Base-by-base conservation (phyloP, 2,113 vertebrate species). In the Gambusia affinis region DNA sequence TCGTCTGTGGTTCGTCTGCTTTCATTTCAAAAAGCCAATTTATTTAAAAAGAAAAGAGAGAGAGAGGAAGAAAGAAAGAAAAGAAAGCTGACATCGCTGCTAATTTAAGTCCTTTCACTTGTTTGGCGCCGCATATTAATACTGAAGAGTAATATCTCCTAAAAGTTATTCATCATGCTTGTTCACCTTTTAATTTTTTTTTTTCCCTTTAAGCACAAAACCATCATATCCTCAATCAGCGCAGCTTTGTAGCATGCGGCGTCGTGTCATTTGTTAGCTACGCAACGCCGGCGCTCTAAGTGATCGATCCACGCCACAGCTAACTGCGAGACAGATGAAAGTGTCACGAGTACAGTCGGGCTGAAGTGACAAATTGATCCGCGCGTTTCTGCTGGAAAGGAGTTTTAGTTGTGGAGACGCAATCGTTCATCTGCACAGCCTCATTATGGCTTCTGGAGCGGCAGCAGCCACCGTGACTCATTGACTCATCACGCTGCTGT, bases 281-380 rank as follows among this genome's bases (percentile, higher is more conserved):
- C 78, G 88, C 88, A 82, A 85, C 88, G 15, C 76, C 78, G 82
- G 79, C 83, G 22, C 76, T 78, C 76, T 75, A 82, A 91, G 89
- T 86, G 85, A 92, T 91, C 89, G 85, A 92, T 91, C 88, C 70
- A 2, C 72, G 89, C 85, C 87, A 85, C 72, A 81, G 83, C 87
- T 91, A 91, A 93, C 88, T 87, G 88, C 71, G 83, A 91, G 91
- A 93, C 87, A 79, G 88, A 93, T 91, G 89, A 91, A 89, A 87
- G 89, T 91, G 91, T 92, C 91, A 87, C 84, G 87, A 72, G 87
- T 88, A 90, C 89, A 89, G 87, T 90, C 84, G 83, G 72, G 76
- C 79, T 70, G 78, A 86, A 84, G 84, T 91, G 90, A 92, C 78
- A 81, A 89, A 91, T 91, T 85, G 83, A 91, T 90, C 70, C 39